Percentiles rank a stretch among this genome's conserved stretches.
Conservation (phyloP, 2,797 vertebrate genomes). For the Gouania willdenowi region DNA sequence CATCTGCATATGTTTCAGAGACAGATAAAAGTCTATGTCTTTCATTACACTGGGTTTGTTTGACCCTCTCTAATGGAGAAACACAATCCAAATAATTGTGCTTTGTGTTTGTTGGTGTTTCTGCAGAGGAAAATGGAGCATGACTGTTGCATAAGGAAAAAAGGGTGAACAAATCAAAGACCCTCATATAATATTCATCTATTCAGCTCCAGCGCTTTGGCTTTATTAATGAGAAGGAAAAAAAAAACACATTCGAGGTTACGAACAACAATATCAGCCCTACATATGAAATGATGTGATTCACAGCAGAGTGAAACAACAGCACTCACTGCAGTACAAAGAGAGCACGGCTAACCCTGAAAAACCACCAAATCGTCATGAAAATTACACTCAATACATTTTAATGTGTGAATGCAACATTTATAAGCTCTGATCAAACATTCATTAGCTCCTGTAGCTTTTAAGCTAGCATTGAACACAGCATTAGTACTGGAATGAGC, state of each 20-base stretch:
- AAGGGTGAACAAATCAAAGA: conserved; percentile 40
- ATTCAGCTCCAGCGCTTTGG: conserved; percentile 27
- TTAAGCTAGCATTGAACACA: no score
- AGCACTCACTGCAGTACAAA: conserved; percentile 4
- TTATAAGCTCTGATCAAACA: conserved; percentile 55
- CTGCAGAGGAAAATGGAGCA: conserved; percentile 28
- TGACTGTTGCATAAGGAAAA: conserved; percentile 29
- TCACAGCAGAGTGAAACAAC: conserved; percentile 19
- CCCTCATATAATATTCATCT: conserved; percentile 62
- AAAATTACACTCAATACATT: no score
- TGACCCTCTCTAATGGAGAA: no score
- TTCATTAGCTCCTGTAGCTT: conserved; percentile 45
- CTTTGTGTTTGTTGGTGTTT: background rate
- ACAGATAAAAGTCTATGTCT: no score
- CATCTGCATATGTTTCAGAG: no score
- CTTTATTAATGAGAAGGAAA: conserved; percentile 60
- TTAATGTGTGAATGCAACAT: conserved; percentile 52
- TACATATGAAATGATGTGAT: conserved; percentile 44
- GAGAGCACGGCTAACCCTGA: no score
- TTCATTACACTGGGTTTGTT: no score
- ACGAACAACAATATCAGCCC: conserved; percentile 48
- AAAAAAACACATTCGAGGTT: conserved; percentile 52
- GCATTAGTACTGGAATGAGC: no score
- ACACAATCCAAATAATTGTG: conserved; percentile 3
- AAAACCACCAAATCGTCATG: no score